Evolutionary conservation across 2,797 vertebrate genomes (phyloP).

Genomic region (Lates japonicus): DNA sequence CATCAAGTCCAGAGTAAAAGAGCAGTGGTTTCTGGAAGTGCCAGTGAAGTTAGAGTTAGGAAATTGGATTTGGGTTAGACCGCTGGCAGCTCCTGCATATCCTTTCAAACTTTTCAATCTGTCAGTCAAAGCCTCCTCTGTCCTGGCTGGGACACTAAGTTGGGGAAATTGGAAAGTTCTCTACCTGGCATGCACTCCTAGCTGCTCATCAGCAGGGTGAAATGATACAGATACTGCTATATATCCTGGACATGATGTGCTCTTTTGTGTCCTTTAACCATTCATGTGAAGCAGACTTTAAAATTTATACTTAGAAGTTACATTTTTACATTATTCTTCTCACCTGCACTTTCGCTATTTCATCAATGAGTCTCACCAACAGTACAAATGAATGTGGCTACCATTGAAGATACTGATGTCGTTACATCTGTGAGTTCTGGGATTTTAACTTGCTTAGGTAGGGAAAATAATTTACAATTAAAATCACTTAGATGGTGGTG

Average conservation of each 20-base stretch:
- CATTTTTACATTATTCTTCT: neutral
- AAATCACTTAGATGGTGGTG: neutral
- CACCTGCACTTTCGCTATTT: conserved; percentile 14
- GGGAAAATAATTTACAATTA: neutral
- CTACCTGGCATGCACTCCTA: neutral
- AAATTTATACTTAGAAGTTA: conserved; percentile 6
- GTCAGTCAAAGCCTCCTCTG: conserved; percentile 58
- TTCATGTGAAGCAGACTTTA: conserved; percentile 5
- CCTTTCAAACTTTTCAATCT: conserved; percentile 43
- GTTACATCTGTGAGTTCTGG: neutral
- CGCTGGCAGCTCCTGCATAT: conserved; percentile 54
- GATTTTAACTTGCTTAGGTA: neutral
- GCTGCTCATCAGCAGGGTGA: neutral
- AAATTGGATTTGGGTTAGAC: conserved; percentile 71
- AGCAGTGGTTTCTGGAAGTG: conserved; percentile 54
- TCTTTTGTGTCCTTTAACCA: neutral
- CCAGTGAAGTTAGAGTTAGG: conserved; percentile 65
- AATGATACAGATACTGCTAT: conserved; percentile 7
- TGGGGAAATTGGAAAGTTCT: conserved; percentile 43
- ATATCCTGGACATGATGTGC: conserved; percentile 7
- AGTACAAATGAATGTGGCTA: neutral
- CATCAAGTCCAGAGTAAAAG: conserved; percentile 2
- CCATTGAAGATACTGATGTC: neutral
- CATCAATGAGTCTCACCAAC: neutral
- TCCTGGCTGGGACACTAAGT: conserved; percentile 24